phyloP scores from a whole-genome alignment of 2,113 vertebrate genomes.

The Mustela nigripes region DNA sequence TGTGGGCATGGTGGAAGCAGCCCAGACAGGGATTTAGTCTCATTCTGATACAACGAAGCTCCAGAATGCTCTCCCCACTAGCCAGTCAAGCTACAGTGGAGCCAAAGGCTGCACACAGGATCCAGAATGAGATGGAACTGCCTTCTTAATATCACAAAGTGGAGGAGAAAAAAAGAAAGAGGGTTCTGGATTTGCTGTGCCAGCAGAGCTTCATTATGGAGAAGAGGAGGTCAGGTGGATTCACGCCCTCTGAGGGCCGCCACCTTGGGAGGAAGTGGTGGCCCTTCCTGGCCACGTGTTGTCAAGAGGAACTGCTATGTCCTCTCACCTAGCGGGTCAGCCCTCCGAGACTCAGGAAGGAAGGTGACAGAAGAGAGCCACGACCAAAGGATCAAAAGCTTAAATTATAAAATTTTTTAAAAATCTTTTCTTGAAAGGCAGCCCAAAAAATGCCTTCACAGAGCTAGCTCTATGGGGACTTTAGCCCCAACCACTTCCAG shows the following conservation, averaged over 20 bases:
- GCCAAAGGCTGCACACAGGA: not conserved
- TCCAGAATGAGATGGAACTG: not conserved
- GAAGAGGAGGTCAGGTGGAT: too few relatives aligned
- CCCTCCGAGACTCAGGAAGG: not conserved
- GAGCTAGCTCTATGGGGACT: not conserved
- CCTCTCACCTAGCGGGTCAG: not conserved
- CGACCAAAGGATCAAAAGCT: conserved; percentile 39
- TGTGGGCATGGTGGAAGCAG: not conserved
- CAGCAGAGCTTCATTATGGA: not conserved
- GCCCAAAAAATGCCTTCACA: not conserved
- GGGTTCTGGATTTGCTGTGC: not conserved
- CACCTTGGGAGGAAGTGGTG: not conserved
- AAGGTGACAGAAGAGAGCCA: not conserved
- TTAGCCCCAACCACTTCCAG: not conserved
- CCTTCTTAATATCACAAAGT: conserved; percentile 15
- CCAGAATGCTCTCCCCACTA: conserved; percentile 21
- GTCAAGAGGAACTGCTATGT: not conserved
- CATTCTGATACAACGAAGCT: not conserved
- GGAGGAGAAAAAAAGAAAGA: not conserved
- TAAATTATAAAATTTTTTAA: not conserved
- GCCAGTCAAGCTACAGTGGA: not conserved
- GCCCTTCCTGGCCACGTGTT: not conserved
- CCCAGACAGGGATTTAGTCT: not conserved
- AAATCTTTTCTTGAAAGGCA: not conserved
- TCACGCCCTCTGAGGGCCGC: not conserved